Conservation (phyloP, 92 coral and sea anemone genomes). For the Phymanthus crucifer region DNA sequence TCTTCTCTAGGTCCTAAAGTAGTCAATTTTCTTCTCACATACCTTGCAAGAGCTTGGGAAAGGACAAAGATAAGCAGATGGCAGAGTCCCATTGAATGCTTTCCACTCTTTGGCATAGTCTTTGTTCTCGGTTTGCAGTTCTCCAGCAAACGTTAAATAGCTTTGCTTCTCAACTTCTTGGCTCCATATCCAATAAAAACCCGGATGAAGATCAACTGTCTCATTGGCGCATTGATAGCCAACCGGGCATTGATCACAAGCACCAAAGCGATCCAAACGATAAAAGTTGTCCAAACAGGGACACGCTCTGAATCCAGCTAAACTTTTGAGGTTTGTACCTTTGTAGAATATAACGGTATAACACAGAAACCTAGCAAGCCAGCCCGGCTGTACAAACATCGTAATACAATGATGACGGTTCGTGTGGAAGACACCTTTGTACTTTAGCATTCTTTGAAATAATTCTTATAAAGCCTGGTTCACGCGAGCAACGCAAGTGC, state of each 20-base stretch:
- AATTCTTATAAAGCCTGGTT: too few relatives aligned
- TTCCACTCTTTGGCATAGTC: not conserved
- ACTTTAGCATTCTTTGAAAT: too few relatives aligned
- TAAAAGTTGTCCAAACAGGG: conserved; percentile 7
- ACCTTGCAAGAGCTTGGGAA: conserved; percentile 12
- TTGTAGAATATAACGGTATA: not conserved
- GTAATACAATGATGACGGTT: too few relatives aligned
- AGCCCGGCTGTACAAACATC: too few relatives aligned
- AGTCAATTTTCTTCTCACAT: not conserved
- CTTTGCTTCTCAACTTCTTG: not conserved
- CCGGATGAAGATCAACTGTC: conserved; percentile 9
- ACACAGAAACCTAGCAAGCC: too few relatives aligned
- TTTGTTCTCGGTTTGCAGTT: not conserved
- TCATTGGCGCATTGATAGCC: conserved; percentile 15
- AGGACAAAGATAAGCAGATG: conserved; percentile 14
- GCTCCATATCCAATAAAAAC: conserved; percentile 20
- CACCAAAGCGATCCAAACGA: conserved; percentile 23
- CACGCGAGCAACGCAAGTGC: too few relatives aligned
- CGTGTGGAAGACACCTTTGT: too few relatives aligned
- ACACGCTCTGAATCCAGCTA: conserved; percentile 19
- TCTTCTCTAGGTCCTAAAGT: not conserved
- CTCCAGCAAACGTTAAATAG: conserved; percentile 3
- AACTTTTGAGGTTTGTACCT: conserved; percentile 3
- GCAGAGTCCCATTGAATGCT: conserved; percentile 6
- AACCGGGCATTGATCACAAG: not conserved